These are phyloP conservation scores for Temnothorax curvispinosus DNA, from an alignment of 1,140 invertebrate species.

Conservation along the genomic window DNA sequence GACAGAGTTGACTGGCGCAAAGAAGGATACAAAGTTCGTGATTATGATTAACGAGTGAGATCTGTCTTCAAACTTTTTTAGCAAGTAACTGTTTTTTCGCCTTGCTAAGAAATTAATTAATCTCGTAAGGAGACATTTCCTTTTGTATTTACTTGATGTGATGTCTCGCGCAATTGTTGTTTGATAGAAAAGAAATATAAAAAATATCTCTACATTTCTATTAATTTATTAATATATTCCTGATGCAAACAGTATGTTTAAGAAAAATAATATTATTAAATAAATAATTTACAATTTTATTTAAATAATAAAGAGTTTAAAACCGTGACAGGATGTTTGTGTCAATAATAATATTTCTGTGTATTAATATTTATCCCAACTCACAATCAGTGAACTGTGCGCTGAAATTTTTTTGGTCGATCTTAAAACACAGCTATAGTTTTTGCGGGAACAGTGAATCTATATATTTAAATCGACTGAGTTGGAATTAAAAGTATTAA, in stretches of 20 bases:
- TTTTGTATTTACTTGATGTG: background rate
- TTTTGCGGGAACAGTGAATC: no score
- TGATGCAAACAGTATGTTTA: background rate
- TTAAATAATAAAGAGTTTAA: no score
- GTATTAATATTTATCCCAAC: no score
- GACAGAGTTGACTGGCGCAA: background rate
- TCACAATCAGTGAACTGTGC: no score
- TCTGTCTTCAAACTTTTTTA: constrained; percentile 10
- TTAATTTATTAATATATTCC: constrained; percentile 15
- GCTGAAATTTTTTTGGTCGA: no score
- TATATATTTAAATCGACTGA: no score
- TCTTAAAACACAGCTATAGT: no score
- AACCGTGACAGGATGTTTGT: no score
- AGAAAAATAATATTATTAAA: background rate
- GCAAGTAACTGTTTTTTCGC: background rate
- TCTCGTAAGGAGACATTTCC: background rate
- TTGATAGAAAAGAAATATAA: background rate
- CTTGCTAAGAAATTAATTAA: background rate
- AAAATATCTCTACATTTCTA: background rate
- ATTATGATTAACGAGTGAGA: constrained; percentile 44
- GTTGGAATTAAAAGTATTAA: no score
- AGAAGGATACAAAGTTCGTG: constrained; percentile 13
- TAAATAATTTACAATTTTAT: background rate
- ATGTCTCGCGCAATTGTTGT: background rate
- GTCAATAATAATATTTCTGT: no score